Evolutionary conservation across 2,797 vertebrate species (phyloP).

Genomic region (Sebastes nivosus): DNA sequence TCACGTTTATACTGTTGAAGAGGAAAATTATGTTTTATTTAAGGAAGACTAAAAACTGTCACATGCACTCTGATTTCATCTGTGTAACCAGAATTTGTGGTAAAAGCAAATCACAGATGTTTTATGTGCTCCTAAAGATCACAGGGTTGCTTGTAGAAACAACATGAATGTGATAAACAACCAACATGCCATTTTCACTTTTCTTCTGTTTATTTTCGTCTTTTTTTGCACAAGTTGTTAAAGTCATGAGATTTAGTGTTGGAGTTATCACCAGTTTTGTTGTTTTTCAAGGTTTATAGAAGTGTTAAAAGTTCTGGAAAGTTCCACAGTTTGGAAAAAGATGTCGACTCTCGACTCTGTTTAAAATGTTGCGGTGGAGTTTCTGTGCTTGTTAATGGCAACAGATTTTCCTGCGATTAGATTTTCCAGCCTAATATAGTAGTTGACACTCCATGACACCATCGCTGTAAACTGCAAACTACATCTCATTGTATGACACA

Average conservation of each 20-base stretch:
- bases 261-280: background rate
- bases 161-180: background rate
- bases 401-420: slow-evolving; percentile 48
- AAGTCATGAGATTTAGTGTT: background rate
- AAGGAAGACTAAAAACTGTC: background rate
- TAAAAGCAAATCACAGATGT: background rate
- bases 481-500: background rate
- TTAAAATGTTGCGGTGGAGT: slow-evolving; percentile 42
- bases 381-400: slow-evolving; percentile 44
- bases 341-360: slow-evolving; percentile 5
- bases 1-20: background rate
- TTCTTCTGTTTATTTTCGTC: too few relatives aligned
- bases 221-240: background rate
- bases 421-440: slow-evolving; percentile 57
- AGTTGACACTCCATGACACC: slow-evolving; percentile 24
- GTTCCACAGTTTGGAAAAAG: slow-evolving; percentile 40
- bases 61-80: background rate
- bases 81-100: background rate
- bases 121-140: background rate
- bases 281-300: slow-evolving; percentile 11
- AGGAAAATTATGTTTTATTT: background rate
- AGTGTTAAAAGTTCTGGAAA: slow-evolving; percentile 22
- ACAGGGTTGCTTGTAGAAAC: background rate
- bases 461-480: background rate
- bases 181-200: background rate